Evolutionary conservation across 2,888 invertebrate species (phyloP).

Genomic region (Atherix ibis): DNA sequence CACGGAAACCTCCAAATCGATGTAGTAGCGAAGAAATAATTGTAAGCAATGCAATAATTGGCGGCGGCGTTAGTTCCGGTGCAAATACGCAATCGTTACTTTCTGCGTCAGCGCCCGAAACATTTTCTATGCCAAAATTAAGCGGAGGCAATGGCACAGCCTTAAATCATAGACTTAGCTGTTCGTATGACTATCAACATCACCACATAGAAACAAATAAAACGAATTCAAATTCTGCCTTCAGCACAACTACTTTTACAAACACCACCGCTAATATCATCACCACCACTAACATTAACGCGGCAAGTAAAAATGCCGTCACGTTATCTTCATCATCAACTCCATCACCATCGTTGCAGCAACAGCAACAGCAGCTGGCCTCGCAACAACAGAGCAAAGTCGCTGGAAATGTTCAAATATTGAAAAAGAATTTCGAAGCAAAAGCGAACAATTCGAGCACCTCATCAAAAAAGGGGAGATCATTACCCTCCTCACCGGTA

Average conservation of each 20-base stretch:
- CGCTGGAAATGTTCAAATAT: constrained; percentile 65
- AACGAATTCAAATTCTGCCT: too few species aligned
- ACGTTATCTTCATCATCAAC: too few species aligned
- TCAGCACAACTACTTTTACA: neutral
- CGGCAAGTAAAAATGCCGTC: constrained; percentile 3
- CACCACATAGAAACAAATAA: too few species aligned
- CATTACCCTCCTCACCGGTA: constrained; percentile 48
- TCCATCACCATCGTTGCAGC: neutral
- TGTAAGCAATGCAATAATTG: constrained; percentile 21
- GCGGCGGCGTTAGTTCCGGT: constrained; percentile 18
- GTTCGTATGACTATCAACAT: too few species aligned
- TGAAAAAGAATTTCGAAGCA: constrained; percentile 80
- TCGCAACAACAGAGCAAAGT: constrained; percentile 25
- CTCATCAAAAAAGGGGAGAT: constrained; percentile 31
- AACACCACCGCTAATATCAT: neutral
- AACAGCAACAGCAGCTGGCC: neutral
- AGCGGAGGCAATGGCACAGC: too few species aligned
- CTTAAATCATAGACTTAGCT: too few species aligned
- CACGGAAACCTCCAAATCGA: constrained; percentile 14
- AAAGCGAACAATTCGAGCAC: constrained; percentile 34
- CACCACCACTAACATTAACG: constrained; percentile 2
- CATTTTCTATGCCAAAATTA: constrained; percentile 14
- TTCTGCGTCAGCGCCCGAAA: constrained; percentile 46
- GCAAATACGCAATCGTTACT: constrained; percentile 34
- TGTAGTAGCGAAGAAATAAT: constrained; percentile 32